Conservation (phyloP, 92 coral and sea anemone genomes). For the Porites evermanni region DNA sequence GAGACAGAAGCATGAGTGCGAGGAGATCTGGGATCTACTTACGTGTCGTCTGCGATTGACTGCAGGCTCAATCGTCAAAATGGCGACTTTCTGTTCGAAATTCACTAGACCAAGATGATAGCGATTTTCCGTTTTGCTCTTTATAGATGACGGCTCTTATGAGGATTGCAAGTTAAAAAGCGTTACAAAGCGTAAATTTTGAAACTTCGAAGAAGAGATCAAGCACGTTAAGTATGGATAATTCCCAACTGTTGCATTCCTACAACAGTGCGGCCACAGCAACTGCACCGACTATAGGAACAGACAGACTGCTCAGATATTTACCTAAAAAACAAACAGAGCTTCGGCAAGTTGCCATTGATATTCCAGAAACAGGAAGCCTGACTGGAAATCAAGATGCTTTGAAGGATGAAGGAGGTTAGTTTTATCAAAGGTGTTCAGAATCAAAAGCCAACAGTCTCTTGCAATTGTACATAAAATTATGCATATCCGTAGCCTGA, state of each 20-base stretch:
- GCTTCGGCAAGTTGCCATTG: constrained; percentile 37
- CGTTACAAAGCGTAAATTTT: neutral
- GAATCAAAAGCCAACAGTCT: neutral
- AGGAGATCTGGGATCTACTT: constrained; percentile 20
- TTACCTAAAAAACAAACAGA: constrained; percentile 45
- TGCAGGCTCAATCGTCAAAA: constrained; percentile 33
- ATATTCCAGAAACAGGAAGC: constrained; percentile 30
- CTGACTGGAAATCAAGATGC: constrained; percentile 24
- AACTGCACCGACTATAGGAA: constrained; percentile 20
- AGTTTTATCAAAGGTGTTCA: neutral
- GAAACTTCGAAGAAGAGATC: neutral
- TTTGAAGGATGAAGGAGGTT: constrained; percentile 35
- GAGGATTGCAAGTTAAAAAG: too few relatives aligned
- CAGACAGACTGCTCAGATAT: constrained; percentile 22
- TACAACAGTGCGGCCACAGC: constrained; percentile 23
- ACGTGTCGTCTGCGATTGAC: constrained; percentile 13
- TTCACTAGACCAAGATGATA: neutral
- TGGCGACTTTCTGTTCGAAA: neutral
- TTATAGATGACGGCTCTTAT: neutral
- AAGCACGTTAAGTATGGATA: neutral
- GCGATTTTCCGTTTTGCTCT: neutral
- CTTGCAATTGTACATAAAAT: neutral
- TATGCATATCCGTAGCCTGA: neutral
- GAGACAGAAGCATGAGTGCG: neutral
- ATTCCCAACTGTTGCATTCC: neutral